phyloP scores from a whole-genome alignment of 2,888 invertebrate species.

The Acleris holmiana region DNA sequence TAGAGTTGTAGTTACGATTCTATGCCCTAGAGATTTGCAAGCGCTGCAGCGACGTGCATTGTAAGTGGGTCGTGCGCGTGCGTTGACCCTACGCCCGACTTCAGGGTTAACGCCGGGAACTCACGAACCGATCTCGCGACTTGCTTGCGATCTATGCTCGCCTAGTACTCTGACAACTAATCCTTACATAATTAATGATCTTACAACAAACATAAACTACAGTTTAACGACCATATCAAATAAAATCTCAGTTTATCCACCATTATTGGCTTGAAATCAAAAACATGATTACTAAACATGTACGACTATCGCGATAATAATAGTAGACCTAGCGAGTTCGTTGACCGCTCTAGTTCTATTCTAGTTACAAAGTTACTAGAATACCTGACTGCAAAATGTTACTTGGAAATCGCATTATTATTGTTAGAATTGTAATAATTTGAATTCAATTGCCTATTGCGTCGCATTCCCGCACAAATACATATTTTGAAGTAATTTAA shows the following conservation, averaged over 20 bases:
- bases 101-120: conserved; percentile 72
- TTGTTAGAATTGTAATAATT: conserved; percentile 44
- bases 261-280: conserved; percentile 59
- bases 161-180: conserved; percentile 38
- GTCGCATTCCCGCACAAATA: conserved; percentile 5
- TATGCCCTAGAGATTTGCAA: conserved; percentile 72
- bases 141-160: conserved; percentile 47
- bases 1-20: conserved; percentile 49
- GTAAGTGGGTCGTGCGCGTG: conserved; percentile 77
- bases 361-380: conserved; percentile 54
- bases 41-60: conserved; percentile 64
- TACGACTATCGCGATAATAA: conserved; percentile 72
- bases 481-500: background rate
- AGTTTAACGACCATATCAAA: conserved; percentile 3
- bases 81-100: conserved; percentile 78
- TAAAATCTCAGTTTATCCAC: conserved; percentile 33
- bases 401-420: conserved; percentile 55
- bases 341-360: conserved; percentile 76
- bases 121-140: conserved; percentile 50
- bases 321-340: conserved; percentile 60
- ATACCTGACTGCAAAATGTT: conserved; percentile 42
- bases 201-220: conserved; percentile 2
- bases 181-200: conserved; percentile 39
- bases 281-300: conserved; percentile 64
- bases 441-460: conserved; percentile 31